Evolutionary conservation across 2,113 vertebrate species (phyloP), one percentile per base, ranked within the genome.

Genomic region (Bathybates hornii): DNA sequence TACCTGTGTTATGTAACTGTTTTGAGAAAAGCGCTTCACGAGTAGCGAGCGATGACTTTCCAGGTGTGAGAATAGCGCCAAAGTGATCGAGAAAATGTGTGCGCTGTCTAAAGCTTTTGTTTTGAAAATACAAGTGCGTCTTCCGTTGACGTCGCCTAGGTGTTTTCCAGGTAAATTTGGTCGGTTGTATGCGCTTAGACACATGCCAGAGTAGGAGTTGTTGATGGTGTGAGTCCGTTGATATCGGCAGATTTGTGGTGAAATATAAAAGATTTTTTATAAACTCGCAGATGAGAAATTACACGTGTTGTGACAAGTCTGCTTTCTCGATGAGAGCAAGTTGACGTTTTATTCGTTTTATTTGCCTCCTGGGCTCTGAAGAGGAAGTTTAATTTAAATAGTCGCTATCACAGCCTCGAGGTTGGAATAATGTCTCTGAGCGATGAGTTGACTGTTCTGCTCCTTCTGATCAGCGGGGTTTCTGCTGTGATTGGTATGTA

Each of bases 101-200:
- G 61, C 14, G 41, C 38, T 0, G 10, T 76, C 27, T 2, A 19
- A 32, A 29, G 56, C 32, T 53, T 66, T 83, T 88, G 83, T 73
- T 83, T 80, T 86, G 86, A 83, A 85, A 85, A 24, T 27, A 9
- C 5, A 7, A 4, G 6, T 1, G 12, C 3, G 17, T 6, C 73
- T 78, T 14, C 21, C 29, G 2, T 4, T 56, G 59, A 85, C 71
- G 85, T 76, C 80, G 17, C 3, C 6, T 10, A 89, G 82, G 90
- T 87, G 82, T 54, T 50, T 38, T 6, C 7, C 13, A 81, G 29
- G 82, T 83, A 2, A 29, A 5, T 32, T 0, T 21, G 59, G 2
- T 50, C 6, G 14, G 3, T 1, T 0, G 43, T n/a, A 0, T 2
- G 16, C 16, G 38, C 7, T 56, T 71, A 7, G 21, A 57, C 66